These are phyloP conservation scores for Calycopis cecrops DNA, from an alignment of 1,140 invertebrate genomes.

Conservation along the genomic window DNA sequence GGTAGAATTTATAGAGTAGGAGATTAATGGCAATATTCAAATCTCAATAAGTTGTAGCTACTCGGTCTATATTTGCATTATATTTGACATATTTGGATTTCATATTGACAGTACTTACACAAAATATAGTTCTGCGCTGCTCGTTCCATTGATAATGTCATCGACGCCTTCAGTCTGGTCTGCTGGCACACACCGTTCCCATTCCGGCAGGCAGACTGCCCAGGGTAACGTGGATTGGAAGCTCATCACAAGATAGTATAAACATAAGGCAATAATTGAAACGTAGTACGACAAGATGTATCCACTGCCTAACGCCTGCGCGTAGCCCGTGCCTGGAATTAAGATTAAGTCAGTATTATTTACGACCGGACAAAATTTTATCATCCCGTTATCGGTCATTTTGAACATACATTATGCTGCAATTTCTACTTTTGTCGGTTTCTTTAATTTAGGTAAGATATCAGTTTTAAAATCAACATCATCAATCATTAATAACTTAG, in stretches of 20 bases:
- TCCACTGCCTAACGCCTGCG: constrained; percentile 83
- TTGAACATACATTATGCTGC: not conserved
- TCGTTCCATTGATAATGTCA: constrained; percentile 33
- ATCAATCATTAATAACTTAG: no score
- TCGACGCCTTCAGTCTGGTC: constrained; percentile 25
- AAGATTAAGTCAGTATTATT: not conserved
- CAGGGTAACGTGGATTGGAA: constrained; percentile 81
- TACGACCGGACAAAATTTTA: not conserved
- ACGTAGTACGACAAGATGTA: constrained; percentile 87
- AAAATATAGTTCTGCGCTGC: constrained; percentile 60
- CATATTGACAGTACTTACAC: constrained; percentile 25
- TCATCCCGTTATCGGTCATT: not conserved
- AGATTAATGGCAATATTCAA: no score
- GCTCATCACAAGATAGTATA: constrained; percentile 83
- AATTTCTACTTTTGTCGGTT: no score
- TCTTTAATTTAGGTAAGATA: no score
- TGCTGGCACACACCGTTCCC: constrained; percentile 68
- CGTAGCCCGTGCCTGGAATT: constrained; percentile 84
- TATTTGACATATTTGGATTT: no score
- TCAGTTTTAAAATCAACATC: no score
- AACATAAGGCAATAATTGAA: constrained; percentile 85
- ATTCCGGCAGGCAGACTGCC: constrained; percentile 78
- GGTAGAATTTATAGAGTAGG: no score
- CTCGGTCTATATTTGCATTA: no score
- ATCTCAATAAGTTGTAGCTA: no score